Conservation (phyloP, 2,113 vertebrate genomes). For the Recurvirostra avosetta region DNA sequence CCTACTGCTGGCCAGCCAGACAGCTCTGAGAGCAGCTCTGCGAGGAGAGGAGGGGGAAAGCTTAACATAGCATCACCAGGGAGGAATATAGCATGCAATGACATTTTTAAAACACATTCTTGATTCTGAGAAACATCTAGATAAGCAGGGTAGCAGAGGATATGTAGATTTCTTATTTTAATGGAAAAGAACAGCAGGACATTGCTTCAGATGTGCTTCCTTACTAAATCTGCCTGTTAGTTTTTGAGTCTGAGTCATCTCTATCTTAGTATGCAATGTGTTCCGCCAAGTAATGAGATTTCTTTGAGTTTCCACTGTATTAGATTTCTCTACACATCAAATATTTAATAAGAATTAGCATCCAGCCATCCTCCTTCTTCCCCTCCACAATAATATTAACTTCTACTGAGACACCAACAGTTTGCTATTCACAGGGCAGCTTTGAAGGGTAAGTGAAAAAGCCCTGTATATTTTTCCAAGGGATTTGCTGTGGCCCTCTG, state of each 20-base stretch:
- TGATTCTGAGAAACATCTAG: neutral
- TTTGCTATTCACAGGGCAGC: slow-evolving; percentile 63
- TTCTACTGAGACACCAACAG: slow-evolving; percentile 62
- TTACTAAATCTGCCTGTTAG: slow-evolving; percentile 10
- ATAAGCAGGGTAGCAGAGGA: neutral
- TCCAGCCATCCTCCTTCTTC: slow-evolving; percentile 51
- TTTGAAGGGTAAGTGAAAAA: slow-evolving; percentile 71
- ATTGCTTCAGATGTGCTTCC: neutral
- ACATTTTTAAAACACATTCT: neutral
- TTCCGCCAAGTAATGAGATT: slow-evolving; percentile 59
- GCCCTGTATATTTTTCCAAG: slow-evolving; percentile 51
- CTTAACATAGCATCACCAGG: neutral
- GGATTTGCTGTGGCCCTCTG: slow-evolving; percentile 58
- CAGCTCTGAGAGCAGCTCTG: neutral
- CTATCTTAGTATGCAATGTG: slow-evolving; percentile 38
- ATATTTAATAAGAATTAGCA: slow-evolving; percentile 79
- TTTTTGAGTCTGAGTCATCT: slow-evolving; percentile 28
- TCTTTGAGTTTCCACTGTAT: slow-evolving; percentile 50
- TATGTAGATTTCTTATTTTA: slow-evolving; percentile 25
- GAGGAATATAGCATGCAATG: neutral
- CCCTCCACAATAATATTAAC: slow-evolving; percentile 67
- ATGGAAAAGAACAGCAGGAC: slow-evolving; percentile 26
- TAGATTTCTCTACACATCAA: slow-evolving; percentile 70
- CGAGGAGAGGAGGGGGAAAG: neutral
- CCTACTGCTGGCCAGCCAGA: neutral